A percentile compares a stretch with the other conserved stretches of the same genome.
Evolutionary conservation across 53 echinoderm and acorn worm genomes (phyloP).

Genomic region (Paracentrotus lividus): DNA sequence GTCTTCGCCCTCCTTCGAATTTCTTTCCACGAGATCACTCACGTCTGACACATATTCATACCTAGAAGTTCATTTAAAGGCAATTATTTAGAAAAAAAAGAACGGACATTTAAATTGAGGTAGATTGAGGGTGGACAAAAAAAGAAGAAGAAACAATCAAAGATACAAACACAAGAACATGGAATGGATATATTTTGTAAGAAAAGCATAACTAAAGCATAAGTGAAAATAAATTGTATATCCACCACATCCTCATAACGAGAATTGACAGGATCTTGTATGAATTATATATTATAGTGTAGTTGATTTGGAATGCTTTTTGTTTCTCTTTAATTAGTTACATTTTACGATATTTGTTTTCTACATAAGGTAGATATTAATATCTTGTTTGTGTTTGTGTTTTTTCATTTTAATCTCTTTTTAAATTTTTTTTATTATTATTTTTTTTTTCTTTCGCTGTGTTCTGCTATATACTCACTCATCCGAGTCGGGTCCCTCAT

Average conservation of each 20-base stretch:
- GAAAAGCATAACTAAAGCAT: background rate
- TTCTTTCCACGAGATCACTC: background rate
- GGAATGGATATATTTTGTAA: background rate
- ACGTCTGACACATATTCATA: background rate
- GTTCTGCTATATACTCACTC: background rate
- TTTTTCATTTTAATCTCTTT: no score
- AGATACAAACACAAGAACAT: background rate
- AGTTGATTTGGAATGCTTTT: no score
- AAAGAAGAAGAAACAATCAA: background rate
- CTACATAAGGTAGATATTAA: no score
- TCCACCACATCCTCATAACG: no score
- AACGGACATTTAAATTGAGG: background rate
- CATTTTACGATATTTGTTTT: no score
- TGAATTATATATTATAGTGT: no score
- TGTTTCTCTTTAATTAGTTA: no score
- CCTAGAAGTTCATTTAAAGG: background rate
- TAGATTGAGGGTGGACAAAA: background rate
- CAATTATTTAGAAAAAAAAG: background rate
- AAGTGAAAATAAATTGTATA: no score
- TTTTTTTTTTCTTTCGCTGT: no score
- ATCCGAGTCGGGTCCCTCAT: background rate
- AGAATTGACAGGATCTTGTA: no score
- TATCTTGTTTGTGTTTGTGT: no score
- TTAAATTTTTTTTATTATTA: no score
- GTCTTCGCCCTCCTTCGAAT: background rate